Base-by-base conservation (phyloP, 2,113 vertebrate genomes). In the Peromyscus maniculatus region DNA sequence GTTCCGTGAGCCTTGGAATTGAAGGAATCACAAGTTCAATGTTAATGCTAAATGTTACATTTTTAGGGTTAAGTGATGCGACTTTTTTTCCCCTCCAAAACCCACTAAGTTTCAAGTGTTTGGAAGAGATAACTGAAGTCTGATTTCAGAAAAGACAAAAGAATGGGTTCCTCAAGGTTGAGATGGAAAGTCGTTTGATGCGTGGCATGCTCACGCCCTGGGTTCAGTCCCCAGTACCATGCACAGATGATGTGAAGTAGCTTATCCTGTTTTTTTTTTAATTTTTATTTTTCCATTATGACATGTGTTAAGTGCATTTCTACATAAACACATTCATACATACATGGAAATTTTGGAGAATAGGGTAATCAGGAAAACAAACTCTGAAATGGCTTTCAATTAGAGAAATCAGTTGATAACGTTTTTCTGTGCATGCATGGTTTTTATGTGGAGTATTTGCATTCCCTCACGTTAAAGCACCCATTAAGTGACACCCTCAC, bases 11-110 rank as follows among this genome's bases (percentile, higher is more conserved):
- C 94, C 87, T 93, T 96, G 92, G 90, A 97, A 97, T 96, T 97
- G 98, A 97, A 92, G 94, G 95, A 98, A 98, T 96, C 98, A 96
- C 96, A 98, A 98, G 95, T 94, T 89, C 97, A 97, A 97, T 90
- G 55, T 97, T 98, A 62, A 74, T 89, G 77, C 16, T 52, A 39
- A 87, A 96, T 78, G 80, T 69, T 91, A 75, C 66, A 96, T 91
- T 77, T 94, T 97, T 97, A 94, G 97, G 91, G 62, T 95, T 96
- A 72, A 82, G 7, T 95, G 82, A 80, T 97, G 80, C 46, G 95
- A 97, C 59, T 22, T 62, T 21, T 92, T 93, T 93, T 87, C 59
- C 98, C 98, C 39, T 8, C 9, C 88, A 26, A 74, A 97, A 78
- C 39, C 96, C 72, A 91, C 46, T 96, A 62, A 91, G 16, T 93